These are phyloP conservation scores for Dasypolia templi DNA, from an alignment of 2,888 invertebrate species.

Conservation along the genomic window DNA sequence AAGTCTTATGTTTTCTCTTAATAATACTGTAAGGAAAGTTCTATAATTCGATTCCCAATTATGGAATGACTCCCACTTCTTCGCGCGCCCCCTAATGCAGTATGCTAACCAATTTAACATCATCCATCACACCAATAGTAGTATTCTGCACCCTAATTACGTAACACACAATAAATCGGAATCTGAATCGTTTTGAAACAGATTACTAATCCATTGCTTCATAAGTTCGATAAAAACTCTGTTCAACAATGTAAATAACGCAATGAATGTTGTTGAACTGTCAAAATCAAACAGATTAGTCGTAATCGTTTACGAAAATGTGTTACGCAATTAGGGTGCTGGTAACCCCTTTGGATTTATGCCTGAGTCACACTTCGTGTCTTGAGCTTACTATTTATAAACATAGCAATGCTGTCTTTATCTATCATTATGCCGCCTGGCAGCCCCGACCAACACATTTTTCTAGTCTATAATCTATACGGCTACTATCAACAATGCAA, in stretches of 20 bases:
- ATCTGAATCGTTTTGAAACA: too few species aligned
- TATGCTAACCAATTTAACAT: neutral
- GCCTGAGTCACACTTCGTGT: neutral
- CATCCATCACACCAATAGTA: neutral
- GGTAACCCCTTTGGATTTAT: neutral
- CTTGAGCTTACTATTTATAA: neutral
- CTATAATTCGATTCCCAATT: neutral
- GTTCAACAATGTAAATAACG: too few species aligned
- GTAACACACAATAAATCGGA: too few species aligned
- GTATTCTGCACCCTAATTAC: too few species aligned
- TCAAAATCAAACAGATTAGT: too few species aligned
- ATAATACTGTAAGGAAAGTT: neutral
- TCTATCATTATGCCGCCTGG: neutral
- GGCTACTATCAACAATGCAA: neutral
- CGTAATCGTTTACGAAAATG: too few species aligned
- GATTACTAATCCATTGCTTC: too few species aligned
- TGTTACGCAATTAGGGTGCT: too few species aligned
- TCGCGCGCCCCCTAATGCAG: neutral
- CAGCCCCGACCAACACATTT: slow-evolving; percentile 1
- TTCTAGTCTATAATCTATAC: too few species aligned
- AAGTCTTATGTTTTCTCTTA: too few species aligned
- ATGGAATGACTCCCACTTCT: neutral
- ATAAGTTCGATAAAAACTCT: too few species aligned
- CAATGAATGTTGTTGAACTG: too few species aligned
- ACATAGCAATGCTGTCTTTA: neutral